Conservation (phyloP, 2,888 invertebrate species). For the Drosophila lutescens region DNA sequence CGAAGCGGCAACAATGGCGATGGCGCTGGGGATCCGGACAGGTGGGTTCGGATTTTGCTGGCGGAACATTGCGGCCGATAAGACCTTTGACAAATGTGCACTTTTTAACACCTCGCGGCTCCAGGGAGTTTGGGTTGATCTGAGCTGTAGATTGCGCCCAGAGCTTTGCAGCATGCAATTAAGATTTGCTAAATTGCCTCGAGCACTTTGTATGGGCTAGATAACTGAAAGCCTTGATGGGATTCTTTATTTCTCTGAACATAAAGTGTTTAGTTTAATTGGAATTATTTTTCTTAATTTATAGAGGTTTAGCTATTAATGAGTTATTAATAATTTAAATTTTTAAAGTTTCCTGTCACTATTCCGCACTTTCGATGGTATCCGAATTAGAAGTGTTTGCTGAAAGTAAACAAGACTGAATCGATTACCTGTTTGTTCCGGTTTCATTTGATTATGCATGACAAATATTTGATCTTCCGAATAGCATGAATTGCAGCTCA, state of each 20-base stretch:
- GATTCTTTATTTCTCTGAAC: neutral
- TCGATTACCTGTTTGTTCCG: slow-evolving; percentile 5
- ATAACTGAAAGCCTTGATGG: neutral
- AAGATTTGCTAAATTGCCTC: slow-evolving; percentile 31
- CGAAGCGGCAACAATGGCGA: slow-evolving; percentile 4
- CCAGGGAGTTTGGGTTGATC: slow-evolving; percentile 12
- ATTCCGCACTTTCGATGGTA: neutral
- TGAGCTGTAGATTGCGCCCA: slow-evolving; percentile 17
- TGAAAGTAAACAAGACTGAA: neutral
- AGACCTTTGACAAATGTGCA: slow-evolving; percentile 50
- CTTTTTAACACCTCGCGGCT: slow-evolving; percentile 50
- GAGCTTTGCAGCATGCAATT: slow-evolving; percentile 30
- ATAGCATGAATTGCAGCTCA: slow-evolving; percentile 36
- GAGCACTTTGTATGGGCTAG: neutral
- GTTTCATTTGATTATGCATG: slow-evolving; percentile 3
- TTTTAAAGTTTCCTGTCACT: too few relatives aligned
- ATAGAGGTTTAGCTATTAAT: too few relatives aligned
- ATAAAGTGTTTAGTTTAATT: neutral
- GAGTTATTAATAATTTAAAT: too few relatives aligned
- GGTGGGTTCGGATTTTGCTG: slow-evolving; percentile 5
- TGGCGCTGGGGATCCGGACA: slow-evolving; percentile 8
- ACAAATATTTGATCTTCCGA: slow-evolving; percentile 8
- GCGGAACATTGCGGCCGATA: slow-evolving; percentile 22
- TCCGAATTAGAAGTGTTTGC: neutral
- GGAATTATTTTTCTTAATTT: neutral